Evolutionary conservation across 53 echinoderm and acorn worm species (phyloP).

Genomic region (Astropecten irregularis): DNA sequence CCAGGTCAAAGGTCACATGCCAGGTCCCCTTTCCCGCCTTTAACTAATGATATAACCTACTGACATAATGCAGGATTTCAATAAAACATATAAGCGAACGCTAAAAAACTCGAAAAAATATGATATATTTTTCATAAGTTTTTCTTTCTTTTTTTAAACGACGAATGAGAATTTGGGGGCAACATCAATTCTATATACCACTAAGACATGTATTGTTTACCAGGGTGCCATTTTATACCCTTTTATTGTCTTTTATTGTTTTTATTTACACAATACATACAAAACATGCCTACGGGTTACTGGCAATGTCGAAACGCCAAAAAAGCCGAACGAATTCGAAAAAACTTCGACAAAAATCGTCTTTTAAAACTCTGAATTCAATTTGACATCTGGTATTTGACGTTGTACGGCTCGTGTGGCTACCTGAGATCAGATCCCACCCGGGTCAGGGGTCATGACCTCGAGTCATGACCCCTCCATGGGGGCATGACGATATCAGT

Average conservation of each 20-base stretch:
- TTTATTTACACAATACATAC: too few species aligned
- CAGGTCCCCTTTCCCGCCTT: background rate
- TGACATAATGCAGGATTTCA: too few species aligned
- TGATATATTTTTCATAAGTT: background rate
- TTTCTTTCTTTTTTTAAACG: background rate
- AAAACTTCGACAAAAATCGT: too few species aligned
- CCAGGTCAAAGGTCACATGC: conserved; percentile 30
- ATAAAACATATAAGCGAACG: too few species aligned
- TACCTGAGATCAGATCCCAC: background rate
- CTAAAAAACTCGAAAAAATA: background rate
- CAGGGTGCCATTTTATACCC: background rate
- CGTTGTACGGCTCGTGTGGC: too few species aligned
- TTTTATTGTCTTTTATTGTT: conserved; percentile 2
- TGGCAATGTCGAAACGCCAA: too few species aligned
- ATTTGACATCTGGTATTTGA: too few species aligned
- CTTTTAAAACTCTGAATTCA: too few species aligned
- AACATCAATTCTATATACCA: background rate
- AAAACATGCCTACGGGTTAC: too few species aligned
- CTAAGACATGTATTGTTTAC: background rate
- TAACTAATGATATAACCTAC: background rate
- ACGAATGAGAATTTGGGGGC: background rate
- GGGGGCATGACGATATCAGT: conserved; percentile 28
- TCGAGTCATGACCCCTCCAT: background rate
- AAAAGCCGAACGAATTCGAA: too few species aligned
- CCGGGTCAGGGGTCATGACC: conserved; percentile 50